Percentiles rank a stretch among this genome's conserved stretches.
These are phyloP conservation scores for Rhagoletis zephyria DNA, from an alignment of 1,140 invertebrate species.

Conservation along the genomic window DNA sequence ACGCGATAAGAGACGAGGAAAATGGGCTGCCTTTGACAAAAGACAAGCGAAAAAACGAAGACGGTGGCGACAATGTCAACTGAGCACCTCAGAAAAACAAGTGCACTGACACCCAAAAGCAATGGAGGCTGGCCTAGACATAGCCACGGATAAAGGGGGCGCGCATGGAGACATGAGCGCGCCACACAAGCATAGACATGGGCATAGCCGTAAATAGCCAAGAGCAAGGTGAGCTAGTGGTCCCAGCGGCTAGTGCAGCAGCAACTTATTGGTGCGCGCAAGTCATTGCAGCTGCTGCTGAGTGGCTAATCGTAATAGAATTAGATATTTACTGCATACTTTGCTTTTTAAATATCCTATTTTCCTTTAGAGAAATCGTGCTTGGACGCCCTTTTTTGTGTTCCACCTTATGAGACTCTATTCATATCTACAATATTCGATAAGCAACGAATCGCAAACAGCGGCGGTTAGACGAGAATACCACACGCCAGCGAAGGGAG, in stretches of 20 bases:
- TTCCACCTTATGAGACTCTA: background rate
- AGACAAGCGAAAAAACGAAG: background rate
- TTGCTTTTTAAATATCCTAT: background rate
- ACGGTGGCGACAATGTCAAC: conserved; percentile 25
- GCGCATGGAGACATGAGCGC: too few relatives aligned
- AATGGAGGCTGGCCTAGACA: background rate
- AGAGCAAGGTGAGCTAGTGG: background rate
- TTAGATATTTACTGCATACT: background rate
- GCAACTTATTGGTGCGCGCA: background rate
- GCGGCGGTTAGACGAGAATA: background rate
- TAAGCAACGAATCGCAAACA: background rate
- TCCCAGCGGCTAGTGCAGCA: background rate
- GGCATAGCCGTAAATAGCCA: background rate
- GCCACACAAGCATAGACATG: too few relatives aligned
- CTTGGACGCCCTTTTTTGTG: background rate
- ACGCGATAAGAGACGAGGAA: background rate
- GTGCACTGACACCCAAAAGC: conserved; percentile 22
- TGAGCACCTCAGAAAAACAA: conserved; percentile 21
- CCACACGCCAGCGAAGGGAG: background rate
- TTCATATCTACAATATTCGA: background rate
- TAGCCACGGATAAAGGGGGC: too few relatives aligned
- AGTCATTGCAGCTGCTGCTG: background rate
- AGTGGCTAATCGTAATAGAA: background rate
- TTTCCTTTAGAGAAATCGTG: background rate
- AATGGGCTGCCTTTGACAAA: background rate